Conservation (phyloP, 2,797 vertebrate species). For the Peromyscus aztecus region DNA sequence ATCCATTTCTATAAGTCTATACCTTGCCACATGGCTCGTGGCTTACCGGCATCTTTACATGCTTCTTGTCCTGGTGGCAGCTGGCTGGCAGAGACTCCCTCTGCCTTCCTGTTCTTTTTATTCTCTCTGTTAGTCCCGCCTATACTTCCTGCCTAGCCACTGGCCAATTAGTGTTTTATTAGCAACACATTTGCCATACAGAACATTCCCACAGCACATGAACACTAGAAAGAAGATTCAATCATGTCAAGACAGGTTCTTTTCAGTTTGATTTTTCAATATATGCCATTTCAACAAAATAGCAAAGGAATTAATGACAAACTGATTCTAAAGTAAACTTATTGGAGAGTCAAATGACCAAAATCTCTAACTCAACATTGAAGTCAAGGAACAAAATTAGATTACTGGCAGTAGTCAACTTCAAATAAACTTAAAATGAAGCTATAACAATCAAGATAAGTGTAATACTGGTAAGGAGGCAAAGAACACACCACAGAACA, state of each 20-base stretch:
- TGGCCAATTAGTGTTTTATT: too few relatives aligned
- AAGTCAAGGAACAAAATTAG: background rate
- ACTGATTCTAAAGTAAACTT: background rate
- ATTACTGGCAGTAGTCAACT: background rate
- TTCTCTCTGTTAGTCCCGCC: too few relatives aligned
- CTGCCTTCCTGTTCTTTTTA: too few relatives aligned
- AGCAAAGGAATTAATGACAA: background rate
- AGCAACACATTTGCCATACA: too few relatives aligned
- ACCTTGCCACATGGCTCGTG: too few relatives aligned
- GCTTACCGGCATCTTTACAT: too few relatives aligned
- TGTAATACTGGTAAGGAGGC: background rate
- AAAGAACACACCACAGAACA: background rate
- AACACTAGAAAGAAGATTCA: background rate
- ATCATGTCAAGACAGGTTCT: background rate
- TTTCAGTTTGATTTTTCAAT: background rate
- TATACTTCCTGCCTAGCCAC: too few relatives aligned
- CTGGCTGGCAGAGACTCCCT: too few relatives aligned
- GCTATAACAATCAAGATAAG: background rate
- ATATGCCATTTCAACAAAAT: background rate
- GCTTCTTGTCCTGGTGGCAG: too few relatives aligned
- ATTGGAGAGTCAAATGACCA: background rate
- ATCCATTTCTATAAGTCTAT: too few relatives aligned
- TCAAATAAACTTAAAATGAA: background rate
- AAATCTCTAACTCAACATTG: background rate
- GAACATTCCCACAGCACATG: too few relatives aligned